Conservation (phyloP, 1,140 invertebrate species). For the Bombyx mandarina region DNA sequence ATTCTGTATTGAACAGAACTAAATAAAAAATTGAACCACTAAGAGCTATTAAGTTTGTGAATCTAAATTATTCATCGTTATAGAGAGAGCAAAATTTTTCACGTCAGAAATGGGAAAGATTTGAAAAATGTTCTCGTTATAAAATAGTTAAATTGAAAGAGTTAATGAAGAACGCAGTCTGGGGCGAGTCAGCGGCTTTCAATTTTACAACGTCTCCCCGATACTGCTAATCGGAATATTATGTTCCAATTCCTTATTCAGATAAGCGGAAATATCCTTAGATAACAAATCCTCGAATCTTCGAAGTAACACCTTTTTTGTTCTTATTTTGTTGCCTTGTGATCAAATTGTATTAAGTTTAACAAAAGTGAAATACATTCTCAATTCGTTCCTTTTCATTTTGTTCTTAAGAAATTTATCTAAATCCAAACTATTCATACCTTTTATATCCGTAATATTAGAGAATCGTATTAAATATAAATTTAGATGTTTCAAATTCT, state of each 20-base stretch:
- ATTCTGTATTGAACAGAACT: too few species aligned
- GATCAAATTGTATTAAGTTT: too few species aligned
- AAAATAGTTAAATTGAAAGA: slow-evolving; percentile 34
- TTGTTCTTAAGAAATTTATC: too few species aligned
- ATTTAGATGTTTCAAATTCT: too few species aligned
- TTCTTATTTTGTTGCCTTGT: too few species aligned
- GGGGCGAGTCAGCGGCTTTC: slow-evolving; percentile 28
- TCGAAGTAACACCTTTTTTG: not conserved
- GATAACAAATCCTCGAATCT: not conserved
- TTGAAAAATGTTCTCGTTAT: slow-evolving; percentile 17
- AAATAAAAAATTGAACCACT: too few species aligned
- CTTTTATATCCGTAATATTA: too few species aligned
- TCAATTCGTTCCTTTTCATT: too few species aligned
- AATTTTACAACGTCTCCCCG: slow-evolving; percentile 30
- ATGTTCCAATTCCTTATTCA: slow-evolving; percentile 33
- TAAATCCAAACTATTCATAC: too few species aligned
- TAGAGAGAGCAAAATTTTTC: not conserved
- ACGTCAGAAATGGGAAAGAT: slow-evolving; percentile 13
- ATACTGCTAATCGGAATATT: slow-evolving; percentile 53
- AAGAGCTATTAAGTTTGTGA: too few species aligned
- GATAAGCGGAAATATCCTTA: slow-evolving; percentile 20
- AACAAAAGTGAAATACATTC: too few species aligned
- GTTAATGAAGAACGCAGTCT: slow-evolving; percentile 44
- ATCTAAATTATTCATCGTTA: not conserved
- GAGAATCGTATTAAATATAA: too few species aligned